Conservation (phyloP, 2,797 vertebrate species). For the Chelonia mydas region DNA sequence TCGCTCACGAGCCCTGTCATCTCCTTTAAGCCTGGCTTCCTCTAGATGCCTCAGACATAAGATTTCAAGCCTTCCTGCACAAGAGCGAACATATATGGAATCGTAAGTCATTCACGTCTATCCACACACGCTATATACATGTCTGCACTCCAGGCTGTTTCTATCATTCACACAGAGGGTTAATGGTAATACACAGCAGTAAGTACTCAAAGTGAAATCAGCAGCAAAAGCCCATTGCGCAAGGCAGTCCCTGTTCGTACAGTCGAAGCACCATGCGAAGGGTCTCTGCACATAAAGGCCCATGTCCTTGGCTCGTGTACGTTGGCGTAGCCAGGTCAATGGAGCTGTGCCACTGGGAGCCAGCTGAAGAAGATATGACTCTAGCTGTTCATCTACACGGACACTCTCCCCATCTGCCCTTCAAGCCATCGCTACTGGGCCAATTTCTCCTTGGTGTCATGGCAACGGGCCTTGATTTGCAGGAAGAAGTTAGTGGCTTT, state of each 20-base stretch:
- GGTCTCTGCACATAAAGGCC: background rate
- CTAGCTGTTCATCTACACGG: background rate
- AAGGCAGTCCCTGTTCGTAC: background rate
- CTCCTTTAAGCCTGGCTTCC: background rate
- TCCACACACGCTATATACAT: too few relatives aligned
- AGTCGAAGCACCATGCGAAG: background rate
- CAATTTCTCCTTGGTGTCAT: background rate
- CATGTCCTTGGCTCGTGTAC: background rate
- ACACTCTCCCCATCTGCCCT: background rate
- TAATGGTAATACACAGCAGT: background rate
- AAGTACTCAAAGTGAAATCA: background rate
- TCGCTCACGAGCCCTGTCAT: background rate
- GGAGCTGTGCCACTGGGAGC: background rate
- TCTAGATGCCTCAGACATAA: background rate
- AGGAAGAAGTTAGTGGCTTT: background rate
- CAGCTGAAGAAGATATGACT: background rate
- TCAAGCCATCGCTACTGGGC: background rate
- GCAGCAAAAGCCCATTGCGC: background rate
- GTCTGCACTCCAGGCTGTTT: background rate
- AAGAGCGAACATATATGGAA: background rate
- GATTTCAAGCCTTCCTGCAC: background rate
- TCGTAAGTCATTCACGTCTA: background rate
- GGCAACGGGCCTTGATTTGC: background rate
- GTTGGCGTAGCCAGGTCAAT: accelerated
- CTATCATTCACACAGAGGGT: background rate